Conservation (phyloP, 1,140 invertebrate species). For the Nixonia krombeini region DNA sequence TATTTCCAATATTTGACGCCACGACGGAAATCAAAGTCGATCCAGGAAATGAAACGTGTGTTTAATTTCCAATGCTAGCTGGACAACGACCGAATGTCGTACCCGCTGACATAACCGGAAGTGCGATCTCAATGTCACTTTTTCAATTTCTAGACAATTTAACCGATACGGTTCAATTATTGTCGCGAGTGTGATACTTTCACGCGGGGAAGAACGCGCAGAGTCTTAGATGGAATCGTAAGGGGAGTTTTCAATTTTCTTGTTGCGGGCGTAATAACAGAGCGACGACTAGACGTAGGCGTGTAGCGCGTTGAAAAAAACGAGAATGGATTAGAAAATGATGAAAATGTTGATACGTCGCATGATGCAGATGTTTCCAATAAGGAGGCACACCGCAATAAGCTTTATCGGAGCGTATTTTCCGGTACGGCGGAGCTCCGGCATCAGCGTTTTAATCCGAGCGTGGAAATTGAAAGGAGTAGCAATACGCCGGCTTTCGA, state of each 20-base stretch:
- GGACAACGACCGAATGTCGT: slow-evolving; percentile 42
- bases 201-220: neutral
- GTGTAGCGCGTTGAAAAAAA: no score
- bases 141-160: slow-evolving; percentile 15
- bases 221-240: no score
- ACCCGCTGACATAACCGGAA: slow-evolving; percentile 41
- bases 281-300: no score
- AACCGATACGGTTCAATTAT: no score
- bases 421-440: slow-evolving; percentile 43
- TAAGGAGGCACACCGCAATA: slow-evolving; percentile 44
- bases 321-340: neutral
- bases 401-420: slow-evolving; percentile 53
- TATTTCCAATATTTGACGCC: slow-evolving; percentile 69
- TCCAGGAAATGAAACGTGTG: slow-evolving; percentile 71
- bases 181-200: no score
- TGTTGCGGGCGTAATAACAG: no score
- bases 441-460: slow-evolving; percentile 54
- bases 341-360: neutral
- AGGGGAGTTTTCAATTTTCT: no score
- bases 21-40: slow-evolving; percentile 65
- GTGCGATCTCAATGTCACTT: slow-evolving; percentile 37
- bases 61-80: slow-evolving; percentile 68
- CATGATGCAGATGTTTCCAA: slow-evolving; percentile 22
- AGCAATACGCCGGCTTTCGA: slow-evolving; percentile 50
- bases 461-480: slow-evolving; percentile 57